A percentile compares a stretch with the other conserved stretches of the same genome.
These are phyloP conservation scores for Tolypeutes matacus DNA, from an alignment of 2,797 vertebrate species.

Conservation along the genomic window DNA sequence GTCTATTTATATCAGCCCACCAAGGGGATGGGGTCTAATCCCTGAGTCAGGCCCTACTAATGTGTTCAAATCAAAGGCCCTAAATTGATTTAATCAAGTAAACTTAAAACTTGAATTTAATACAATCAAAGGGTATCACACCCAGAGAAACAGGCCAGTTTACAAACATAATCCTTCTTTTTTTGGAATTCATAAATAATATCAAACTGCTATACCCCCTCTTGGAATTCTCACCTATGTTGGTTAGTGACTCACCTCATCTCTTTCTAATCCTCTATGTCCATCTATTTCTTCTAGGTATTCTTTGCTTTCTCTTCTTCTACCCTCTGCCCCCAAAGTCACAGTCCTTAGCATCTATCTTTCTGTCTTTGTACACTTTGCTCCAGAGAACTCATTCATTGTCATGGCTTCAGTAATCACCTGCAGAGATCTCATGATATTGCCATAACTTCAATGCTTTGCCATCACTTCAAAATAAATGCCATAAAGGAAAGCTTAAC, in stretches of 20 bases:
- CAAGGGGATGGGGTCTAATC: no score
- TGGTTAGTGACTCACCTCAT: not conserved
- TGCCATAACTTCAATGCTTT: not conserved
- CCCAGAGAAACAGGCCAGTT: no score
- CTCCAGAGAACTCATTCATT: not conserved
- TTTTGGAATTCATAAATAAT: no score
- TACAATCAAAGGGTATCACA: no score
- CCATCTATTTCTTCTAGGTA: not conserved
- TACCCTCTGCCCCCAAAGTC: not conserved
- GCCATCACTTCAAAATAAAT: not conserved
- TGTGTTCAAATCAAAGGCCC: no score
- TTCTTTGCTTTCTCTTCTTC: not conserved
- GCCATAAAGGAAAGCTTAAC: not conserved
- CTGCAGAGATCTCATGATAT: not conserved
- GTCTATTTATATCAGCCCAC: no score
- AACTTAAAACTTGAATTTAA: no score
- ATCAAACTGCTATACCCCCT: not conserved
- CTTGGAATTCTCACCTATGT: not conserved
- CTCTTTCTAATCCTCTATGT: not conserved
- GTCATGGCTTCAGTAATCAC: not conserved
- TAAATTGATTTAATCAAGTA: no score
- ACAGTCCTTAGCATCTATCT: not conserved
- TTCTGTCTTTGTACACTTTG: not conserved
- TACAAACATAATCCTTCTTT: no score
- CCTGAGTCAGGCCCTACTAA: no score